Conservation (phyloP, 1,140 invertebrate genomes). For the Achatina immaculata region DNA sequence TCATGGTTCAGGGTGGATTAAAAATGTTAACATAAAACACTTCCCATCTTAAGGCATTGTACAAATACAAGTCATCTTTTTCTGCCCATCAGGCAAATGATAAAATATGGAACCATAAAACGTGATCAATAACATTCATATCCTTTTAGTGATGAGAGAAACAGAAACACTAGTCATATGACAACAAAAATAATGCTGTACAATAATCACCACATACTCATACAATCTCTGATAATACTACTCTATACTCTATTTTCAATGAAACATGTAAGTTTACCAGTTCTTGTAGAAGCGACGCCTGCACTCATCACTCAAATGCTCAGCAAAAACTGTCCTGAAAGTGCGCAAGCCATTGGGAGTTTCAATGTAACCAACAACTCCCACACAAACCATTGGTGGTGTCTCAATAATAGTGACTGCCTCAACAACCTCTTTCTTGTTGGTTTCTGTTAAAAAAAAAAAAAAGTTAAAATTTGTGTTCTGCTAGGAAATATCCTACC, state of each 20-base stretch:
- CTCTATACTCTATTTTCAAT: no score
- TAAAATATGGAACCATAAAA: no score
- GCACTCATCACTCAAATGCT: conserved; percentile 98
- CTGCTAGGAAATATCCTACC: neutral
- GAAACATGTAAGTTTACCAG: no score
- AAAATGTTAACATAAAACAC: neutral
- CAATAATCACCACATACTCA: no score
- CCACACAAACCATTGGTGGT: conserved; percentile 97
- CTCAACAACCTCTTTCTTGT: conserved; percentile 99
- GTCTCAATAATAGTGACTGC: conserved; percentile 98
- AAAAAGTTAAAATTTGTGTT: conserved; percentile 17
- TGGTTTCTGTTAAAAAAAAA: conserved; percentile 83
- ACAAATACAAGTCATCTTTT: no score
- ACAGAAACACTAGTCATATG: no score
- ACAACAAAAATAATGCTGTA: no score
- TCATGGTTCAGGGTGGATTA: neutral
- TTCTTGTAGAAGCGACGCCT: conserved; percentile 99
- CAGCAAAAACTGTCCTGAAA: conserved; percentile 96
- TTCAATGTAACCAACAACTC: conserved; percentile 98
- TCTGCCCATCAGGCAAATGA: no score
- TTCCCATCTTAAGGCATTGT: no score
- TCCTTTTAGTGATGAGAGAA: no score
- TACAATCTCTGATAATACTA: no score
- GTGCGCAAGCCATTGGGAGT: conserved; percentile 96
- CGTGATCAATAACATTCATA: no score